A percentile compares a stretch with the other conserved stretches of the same genome.
phyloP scores from a whole-genome alignment of 2,888 invertebrate species.

The Dyspetes luteomarginatus region DNA sequence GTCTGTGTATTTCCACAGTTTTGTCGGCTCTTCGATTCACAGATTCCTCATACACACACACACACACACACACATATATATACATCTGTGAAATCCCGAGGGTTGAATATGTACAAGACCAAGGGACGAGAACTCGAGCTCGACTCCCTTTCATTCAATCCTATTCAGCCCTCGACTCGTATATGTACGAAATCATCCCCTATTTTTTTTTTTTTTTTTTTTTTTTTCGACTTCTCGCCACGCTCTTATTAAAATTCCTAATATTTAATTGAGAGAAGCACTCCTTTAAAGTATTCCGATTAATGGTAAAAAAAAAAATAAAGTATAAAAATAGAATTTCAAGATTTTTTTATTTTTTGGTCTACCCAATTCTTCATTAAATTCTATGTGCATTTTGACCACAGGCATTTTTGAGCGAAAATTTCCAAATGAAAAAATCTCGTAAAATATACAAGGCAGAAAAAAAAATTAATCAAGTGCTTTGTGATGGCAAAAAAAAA shows the following conservation, averaged over 20 bases:
- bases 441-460: not conserved
- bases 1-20: not conserved
- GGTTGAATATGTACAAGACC: conserved; percentile 7
- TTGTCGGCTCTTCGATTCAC: too few relatives aligned
- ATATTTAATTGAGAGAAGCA: conserved; percentile 29
- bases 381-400: not conserved
- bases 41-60: too few relatives aligned
- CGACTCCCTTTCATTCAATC: conserved; percentile 1
- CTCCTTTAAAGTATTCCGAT: not conserved
- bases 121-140: conserved; percentile 21
- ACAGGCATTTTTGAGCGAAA: not conserved
- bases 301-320: too few relatives aligned
- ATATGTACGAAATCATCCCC: not conserved
- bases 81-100: conserved; percentile 5
- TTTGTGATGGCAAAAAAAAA: not conserved
- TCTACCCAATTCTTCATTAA: not conserved
- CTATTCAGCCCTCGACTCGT: conserved; percentile 30
- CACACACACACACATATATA: not conserved
- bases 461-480: not conserved
- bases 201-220: conserved; percentile 4
- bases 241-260: conserved; percentile 17
- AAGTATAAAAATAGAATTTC: conserved; percentile 20
- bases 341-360: not conserved
- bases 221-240: not conserved
- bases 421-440: not conserved